phyloP scores from a whole-genome alignment of 2,888 invertebrate species.

The Habroteleia sp. region DNA sequence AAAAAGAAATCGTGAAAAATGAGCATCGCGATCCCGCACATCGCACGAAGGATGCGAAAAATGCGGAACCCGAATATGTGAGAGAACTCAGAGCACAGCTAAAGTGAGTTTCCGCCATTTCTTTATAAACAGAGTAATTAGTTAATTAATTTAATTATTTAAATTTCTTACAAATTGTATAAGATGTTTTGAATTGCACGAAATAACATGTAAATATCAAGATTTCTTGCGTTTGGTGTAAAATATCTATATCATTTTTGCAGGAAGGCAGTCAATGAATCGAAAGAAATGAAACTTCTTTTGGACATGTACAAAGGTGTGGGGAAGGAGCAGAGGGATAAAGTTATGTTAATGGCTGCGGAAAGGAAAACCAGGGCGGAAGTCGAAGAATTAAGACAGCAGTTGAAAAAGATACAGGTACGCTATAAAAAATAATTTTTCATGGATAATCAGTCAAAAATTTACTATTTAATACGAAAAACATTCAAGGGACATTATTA shows the following conservation, averaged over 20 bases:
- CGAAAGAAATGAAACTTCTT: constrained; percentile 95
- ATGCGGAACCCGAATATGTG: constrained; percentile 88
- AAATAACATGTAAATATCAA: too few relatives aligned
- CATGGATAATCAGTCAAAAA: too few relatives aligned
- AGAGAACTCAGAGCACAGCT: constrained; percentile 94
- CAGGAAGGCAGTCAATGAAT: constrained; percentile 96
- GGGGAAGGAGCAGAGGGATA: constrained; percentile 97
- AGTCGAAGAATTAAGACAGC: constrained; percentile 92
- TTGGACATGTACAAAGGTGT: constrained; percentile 97
- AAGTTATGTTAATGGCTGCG: constrained; percentile 96
- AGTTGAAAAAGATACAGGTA: constrained; percentile 92
- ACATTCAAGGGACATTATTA: constrained; percentile 31
- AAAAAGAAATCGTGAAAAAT: constrained; percentile 80
- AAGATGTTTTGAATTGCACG: too few relatives aligned
- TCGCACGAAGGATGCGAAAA: constrained; percentile 85
- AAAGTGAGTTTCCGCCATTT: too few relatives aligned
- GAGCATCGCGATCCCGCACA: constrained; percentile 83
- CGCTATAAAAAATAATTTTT: not conserved
- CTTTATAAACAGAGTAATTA: too few relatives aligned
- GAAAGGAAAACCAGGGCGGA: constrained; percentile 95
- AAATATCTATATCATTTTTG: too few relatives aligned
- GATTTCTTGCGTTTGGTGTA: too few relatives aligned
- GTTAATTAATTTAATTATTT: too few relatives aligned
- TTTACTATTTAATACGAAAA: too few relatives aligned
- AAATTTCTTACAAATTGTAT: too few relatives aligned